phyloP scores from a whole-genome alignment of 1,140 invertebrate genomes.

The Aphaenogaster ashmeadi region DNA sequence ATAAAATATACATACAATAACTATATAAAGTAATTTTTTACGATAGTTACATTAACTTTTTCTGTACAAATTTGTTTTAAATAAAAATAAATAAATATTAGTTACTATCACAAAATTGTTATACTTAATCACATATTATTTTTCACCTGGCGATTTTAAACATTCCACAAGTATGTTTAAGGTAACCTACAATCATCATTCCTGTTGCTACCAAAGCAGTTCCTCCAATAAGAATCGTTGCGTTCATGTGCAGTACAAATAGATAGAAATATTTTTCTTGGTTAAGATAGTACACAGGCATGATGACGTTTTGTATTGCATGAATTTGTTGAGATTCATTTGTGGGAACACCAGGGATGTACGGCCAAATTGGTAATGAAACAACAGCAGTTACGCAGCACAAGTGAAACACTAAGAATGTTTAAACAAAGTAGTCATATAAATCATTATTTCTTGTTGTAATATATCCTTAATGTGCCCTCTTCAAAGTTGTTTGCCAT shows the following conservation, averaged over 20 bases:
- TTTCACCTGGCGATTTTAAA: constrained; percentile 11
- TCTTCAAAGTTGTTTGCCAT: background rate
- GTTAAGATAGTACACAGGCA: background rate
- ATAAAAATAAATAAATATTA: too few relatives aligned
- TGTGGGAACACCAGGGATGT: background rate
- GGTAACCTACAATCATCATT: background rate
- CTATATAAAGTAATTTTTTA: too few relatives aligned
- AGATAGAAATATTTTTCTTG: background rate
- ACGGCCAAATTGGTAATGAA: background rate
- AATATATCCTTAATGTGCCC: background rate
- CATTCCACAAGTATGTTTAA: background rate
- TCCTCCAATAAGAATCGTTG: background rate
- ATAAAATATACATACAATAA: too few relatives aligned
- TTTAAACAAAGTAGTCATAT: background rate
- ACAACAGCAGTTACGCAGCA: background rate
- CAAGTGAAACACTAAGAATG: background rate
- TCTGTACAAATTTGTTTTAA: too few relatives aligned
- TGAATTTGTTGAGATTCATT: background rate
- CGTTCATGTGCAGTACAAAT: background rate
- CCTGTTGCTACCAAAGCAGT: background rate
- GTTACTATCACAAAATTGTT: too few relatives aligned
- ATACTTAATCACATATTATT: background rate
- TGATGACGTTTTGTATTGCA: background rate
- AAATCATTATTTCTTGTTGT: background rate
- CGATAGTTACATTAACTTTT: too few relatives aligned